Percentiles rank a stretch among this genome's conserved stretches.
These are phyloP conservation scores for Aphaenogaster ashmeadi DNA, from an alignment of 1,140 invertebrate genomes.

Conservation along the genomic window DNA sequence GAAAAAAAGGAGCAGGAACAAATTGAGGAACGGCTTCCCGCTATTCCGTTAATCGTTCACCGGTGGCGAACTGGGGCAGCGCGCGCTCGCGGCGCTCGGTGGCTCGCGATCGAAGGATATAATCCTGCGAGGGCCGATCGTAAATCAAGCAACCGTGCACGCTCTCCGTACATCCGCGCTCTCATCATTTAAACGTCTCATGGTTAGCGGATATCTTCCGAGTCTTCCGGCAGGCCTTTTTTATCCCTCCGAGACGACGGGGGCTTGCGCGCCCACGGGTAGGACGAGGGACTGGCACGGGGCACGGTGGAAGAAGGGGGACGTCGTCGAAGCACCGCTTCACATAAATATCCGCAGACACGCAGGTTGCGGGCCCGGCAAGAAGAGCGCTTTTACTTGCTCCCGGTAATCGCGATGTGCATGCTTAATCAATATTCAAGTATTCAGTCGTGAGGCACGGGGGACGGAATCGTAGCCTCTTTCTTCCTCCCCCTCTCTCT, in stretches of 20 bases:
- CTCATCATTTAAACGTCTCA: conserved; percentile 35
- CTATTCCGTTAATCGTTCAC: conserved; percentile 45
- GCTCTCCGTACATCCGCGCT: conserved; percentile 41
- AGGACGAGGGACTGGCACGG: conserved; percentile 2
- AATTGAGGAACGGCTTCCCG: conserved; percentile 58
- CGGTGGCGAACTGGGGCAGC: conserved; percentile 58
- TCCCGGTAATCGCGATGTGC: conserved; percentile 78
- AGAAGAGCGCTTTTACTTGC: conserved; percentile 72
- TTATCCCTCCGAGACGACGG: conserved; percentile 35
- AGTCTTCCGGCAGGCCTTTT: conserved; percentile 59
- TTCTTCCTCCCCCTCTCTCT: neutral
- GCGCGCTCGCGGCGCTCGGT: conserved; percentile 11
- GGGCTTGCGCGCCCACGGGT: neutral
- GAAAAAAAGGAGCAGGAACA: neutral
- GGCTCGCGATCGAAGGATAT: conserved; percentile 44
- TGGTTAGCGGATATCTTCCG: conserved; percentile 33
- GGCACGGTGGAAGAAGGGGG: neutral
- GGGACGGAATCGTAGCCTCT: neutral
- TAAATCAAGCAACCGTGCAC: conserved; percentile 54
- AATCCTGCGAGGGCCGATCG: conserved; percentile 63
- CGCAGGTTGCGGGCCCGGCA: conserved; percentile 71
- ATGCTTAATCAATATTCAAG: conserved; percentile 83
- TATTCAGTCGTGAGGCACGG: conserved; percentile 74
- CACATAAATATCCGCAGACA: conserved; percentile 82
- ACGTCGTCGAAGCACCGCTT: conserved; percentile 50